Conservation (phyloP, 2,113 vertebrate genomes). For the Melospiza melodia region DNA sequence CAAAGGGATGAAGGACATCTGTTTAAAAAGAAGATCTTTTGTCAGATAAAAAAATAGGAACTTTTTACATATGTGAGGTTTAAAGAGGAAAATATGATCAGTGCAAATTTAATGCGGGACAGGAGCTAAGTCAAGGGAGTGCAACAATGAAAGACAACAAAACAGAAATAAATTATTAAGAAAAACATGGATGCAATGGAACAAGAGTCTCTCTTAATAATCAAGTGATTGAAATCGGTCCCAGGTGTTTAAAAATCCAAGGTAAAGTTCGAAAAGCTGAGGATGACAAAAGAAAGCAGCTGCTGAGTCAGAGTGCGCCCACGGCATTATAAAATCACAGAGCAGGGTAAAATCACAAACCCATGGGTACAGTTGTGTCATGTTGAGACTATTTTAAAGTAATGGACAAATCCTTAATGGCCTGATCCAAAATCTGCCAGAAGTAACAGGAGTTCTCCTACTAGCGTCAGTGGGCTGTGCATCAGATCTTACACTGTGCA, state of each 20-base stretch:
- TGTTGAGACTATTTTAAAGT: background rate
- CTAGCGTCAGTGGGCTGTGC: background rate
- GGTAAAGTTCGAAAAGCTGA: slow-evolving; percentile 26
- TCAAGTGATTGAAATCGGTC: slow-evolving; percentile 50
- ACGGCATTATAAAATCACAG: background rate
- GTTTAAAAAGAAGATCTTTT: slow-evolving; percentile 2
- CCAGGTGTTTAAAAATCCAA: slow-evolving; percentile 45
- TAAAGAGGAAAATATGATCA: slow-evolving; percentile 10
- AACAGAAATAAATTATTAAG: background rate
- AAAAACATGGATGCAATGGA: slow-evolving; percentile 23
- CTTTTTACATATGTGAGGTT: background rate
- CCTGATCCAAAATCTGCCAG: slow-evolving; percentile 27
- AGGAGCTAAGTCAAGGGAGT: background rate
- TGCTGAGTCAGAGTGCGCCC: background rate
- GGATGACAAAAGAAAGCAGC: slow-evolving; percentile 25
- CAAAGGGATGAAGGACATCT: background rate
- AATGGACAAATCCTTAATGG: slow-evolving; percentile 6
- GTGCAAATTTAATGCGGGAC: background rate
- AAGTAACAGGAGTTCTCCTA: background rate
- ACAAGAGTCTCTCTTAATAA: slow-evolving; percentile 40
- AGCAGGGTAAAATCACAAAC: slow-evolving; percentile 17
- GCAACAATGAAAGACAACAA: slow-evolving; percentile 14
- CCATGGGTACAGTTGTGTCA: background rate
- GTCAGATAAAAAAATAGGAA: slow-evolving; percentile 8
- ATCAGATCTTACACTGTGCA: background rate